Evolutionary conservation across 2,888 invertebrate genomes (phyloP), one percentile per base, ranked within the genome.

Genomic region (Melolontha melolontha): DNA sequence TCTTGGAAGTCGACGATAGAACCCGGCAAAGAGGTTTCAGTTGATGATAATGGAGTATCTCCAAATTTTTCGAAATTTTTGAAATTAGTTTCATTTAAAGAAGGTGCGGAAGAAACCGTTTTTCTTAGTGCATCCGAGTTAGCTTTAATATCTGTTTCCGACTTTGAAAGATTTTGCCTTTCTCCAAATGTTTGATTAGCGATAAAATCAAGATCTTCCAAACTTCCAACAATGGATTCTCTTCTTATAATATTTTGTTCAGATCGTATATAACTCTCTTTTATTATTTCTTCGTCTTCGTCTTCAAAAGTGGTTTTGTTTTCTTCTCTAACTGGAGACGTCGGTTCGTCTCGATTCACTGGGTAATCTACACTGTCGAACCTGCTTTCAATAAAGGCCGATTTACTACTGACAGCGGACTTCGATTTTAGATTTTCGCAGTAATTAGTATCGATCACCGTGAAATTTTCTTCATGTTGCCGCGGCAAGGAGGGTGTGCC

Each of bases 61-160:
- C 72, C 72, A 42, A 59, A 51, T 27, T 63, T 64, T 22, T 64
- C 49, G 29, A 72, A 72, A 29, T 64, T 64, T 17, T 70, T 67
- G 22, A 68, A 70, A 50, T 40, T 55, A 51, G 73, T 62, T n/a
- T 76, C 75, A 44, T 77, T 76, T 12, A 76, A 55, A 4, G 78
- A 76, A 6, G 83, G 83, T 1, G 83, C 83, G 1, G 83, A 83
- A 67, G 74, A 82, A 0, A 79, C 68, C 17, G 75, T 78, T 71
- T 81, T 82, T 62, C 83, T 77, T 11, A 71, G 69, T 42, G 79
- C 76, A 64, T 80, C 79, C 0, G 79, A 79, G 34, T 77, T 67
- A 54, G 76, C 78, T 57, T 77, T 76, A 4, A 83, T 71, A 69
- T 82, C 79, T 8, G 77, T 77, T 63, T 81, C 80, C 0, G 82